Evolutionary conservation across 2,113 vertebrate species (phyloP), one percentile per base, ranked within the genome.

Genomic region (Emberiza fucata): DNA sequence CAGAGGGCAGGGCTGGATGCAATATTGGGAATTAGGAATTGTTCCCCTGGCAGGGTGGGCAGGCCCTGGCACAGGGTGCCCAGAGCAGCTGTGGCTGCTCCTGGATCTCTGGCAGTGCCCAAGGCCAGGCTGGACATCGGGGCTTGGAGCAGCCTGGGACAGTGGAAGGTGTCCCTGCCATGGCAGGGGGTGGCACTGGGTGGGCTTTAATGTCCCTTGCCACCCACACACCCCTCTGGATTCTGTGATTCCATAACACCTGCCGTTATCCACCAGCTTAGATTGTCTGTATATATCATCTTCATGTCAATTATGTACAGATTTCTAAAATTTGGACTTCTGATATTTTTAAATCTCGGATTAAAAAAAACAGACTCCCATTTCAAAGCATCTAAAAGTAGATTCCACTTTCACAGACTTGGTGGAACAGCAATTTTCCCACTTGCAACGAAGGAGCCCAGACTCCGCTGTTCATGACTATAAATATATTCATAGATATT

Each of bases 401-500:
- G 91, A 65, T 40, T 81, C 24, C 63, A 61, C 81, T 91, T 92
- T 57, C 78, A 61, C 78, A 89, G 78, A 40, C 84, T 47, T 57
- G 40, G 81, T 91, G 54, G 78, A 91, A 88, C 61, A 76, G 84
- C 78, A 91, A 69, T 92, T 82, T 85, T 54, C 66, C 78, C 8
- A 2, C 77, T 86, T 89, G 80, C 59, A 31, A 61, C 0, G 47
- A 77, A 86, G 71, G 18, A 94, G 82, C 61, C 0, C 40, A 90
- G 92, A 86, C 61, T 64, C 68, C 1, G 2, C 73, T 69, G 63
- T 65, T 94, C 77, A 53, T 65, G 54, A 39, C 94, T 95, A 94
- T 91, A 95, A 93, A 96, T 96, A 97, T 33, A 92, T 66, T 79
- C 90, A 81, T 59, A 92, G 84, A 85, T 88, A 90, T 80, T 81